phyloP scores from a whole-genome alignment of 2,797 vertebrate species.

The Muscicapa comitata region DNA sequence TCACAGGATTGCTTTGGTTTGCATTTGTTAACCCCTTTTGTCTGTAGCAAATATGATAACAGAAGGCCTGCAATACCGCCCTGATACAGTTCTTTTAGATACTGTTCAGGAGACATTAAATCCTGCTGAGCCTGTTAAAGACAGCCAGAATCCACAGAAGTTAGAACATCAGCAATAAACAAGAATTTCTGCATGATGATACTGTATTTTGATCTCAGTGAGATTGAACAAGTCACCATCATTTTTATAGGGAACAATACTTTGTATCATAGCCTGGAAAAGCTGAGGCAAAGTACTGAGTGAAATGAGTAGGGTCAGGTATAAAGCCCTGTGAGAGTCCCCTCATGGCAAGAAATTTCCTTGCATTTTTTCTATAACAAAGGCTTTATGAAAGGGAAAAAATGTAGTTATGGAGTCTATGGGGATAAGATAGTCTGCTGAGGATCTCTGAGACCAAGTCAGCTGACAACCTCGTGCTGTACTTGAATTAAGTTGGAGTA shows the following conservation, averaged over 20 bases:
- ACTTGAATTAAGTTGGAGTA: neutral
- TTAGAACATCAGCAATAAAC: neutral
- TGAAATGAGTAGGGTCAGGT: neutral
- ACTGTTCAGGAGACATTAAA: neutral
- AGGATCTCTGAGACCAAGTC: neutral
- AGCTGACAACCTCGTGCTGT: neutral
- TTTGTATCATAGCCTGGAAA: neutral
- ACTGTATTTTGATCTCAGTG: neutral
- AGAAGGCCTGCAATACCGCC: neutral
- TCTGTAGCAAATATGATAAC: neutral
- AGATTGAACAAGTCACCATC: neutral
- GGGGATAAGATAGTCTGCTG: neutral
- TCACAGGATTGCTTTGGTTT: neutral
- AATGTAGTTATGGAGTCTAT: neutral
- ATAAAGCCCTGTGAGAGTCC: neutral
- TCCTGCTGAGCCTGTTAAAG: neutral
- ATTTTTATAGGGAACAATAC: neutral
- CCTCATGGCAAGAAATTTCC: neutral
- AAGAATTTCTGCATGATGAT: neutral
- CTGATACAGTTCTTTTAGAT: neutral
- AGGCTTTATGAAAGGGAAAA: neutral
- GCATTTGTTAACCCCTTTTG: neutral
- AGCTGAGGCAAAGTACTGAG: neutral
- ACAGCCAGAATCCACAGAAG: neutral
- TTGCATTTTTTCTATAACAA: neutral